Base-by-base conservation (phyloP, 2,113 vertebrate species). In the Callionymus lyra region DNA sequence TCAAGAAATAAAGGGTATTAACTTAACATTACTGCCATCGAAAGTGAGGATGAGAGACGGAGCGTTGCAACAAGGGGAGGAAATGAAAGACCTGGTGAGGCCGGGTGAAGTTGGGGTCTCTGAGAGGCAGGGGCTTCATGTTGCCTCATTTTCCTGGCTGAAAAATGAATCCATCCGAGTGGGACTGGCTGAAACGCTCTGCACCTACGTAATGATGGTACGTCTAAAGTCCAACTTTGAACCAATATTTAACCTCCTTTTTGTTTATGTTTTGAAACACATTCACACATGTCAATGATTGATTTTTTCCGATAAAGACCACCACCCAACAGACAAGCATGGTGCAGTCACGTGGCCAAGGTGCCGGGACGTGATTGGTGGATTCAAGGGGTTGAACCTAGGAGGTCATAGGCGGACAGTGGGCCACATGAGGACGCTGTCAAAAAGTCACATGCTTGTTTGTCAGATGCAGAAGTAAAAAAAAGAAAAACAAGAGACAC, bases 131-230 rank as follows among this genome's bases (percentile, higher is more conserved):
- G 17, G 41, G 40, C 6, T 13, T 12, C 34, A 18, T 6, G 36
- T 47, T 34, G 38, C 51, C 6, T 15, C 19, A 41, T 36, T 56
- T 40, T 48, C 61, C 19, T 71, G 74, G 54, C 47, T 88, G 11
- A 75, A 46, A 63, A 88, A 60, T 45, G 55, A 79, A 49, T 6
- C 59, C 17, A 36, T 85, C 32, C 81, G 86, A 2, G 79, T 89
- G 31, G 86, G 77, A 56, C 59, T 91, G 31, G 87, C 85, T 0
- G 90, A 92, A 73, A 40, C 63, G 6, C 56, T 91, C 13, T 77
- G 83, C 65, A 90, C 85, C 0, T 92, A 82, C 47, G 54, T 90
- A 41, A 85, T 92, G 87, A 91, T 91, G 90, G 90, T 91, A 77
- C 77, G 82, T 57, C 34, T 56, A 40, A 31, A 12, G 27, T 16